Base-by-base conservation (phyloP, 2,888 invertebrate species). In the Cheilosia soror region DNA sequence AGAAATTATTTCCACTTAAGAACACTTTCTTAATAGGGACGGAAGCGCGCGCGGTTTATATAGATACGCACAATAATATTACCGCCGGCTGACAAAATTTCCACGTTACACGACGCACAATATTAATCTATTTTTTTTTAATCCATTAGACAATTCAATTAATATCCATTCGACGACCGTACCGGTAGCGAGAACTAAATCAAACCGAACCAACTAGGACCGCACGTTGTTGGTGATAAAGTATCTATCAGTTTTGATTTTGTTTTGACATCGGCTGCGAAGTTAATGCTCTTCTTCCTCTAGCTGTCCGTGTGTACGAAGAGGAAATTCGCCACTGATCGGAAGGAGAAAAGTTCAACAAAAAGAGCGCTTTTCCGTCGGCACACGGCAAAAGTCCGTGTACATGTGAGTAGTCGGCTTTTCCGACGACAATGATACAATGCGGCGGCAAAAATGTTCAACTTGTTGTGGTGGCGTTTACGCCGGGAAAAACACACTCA, bases 241-340 rank as follows among this genome's bases (percentile, higher is more conserved):
- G 68, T 49, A 37, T 49, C 15, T 40, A 62, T 58, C 7, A 69
- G 57, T 69, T 81, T 81, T 81, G 69, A 71, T 76, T 66, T 69
- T 42, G 63, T 71, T 76, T 71, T 65, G 49, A 63, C 57, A 57
- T 69, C 47, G 57, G 25, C 42, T 44, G 42, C 27, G 42, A 69
- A 42, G 65, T 57, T 65, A 62, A 27, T 42, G 53, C 33, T 75
- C 13, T 68, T 76, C 31, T 27, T 60, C 31, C 13, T 13, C 37
- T 53, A 25, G 37, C 31, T 55, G 71, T 79, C 62, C 47, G 40
- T 55, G 51, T 20, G 37, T 66, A 5, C 40, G 60, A 71, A 72
- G 55, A 68, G 15, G 63, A 73, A 73, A 60, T 57, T 63, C 66
- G 71, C 72, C 72, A 78, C 78, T 72, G 82, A 68, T 63, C 83